These are phyloP conservation scores for Aleiodes leptofemur DNA, from an alignment of 2,888 invertebrate species.

Conservation along the genomic window DNA sequence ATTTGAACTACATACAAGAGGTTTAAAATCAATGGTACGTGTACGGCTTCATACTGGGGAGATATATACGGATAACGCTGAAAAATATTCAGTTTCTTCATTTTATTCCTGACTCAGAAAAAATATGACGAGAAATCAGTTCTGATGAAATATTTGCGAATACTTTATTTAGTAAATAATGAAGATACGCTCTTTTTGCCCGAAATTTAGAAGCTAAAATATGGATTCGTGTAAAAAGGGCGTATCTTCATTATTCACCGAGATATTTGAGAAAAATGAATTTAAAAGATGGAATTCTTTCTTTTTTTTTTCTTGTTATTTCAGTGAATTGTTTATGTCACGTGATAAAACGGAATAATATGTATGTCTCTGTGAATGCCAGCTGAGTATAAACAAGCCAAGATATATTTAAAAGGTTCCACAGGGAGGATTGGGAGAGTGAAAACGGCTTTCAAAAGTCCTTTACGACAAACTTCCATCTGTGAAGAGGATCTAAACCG, in stretches of 20 bases:
- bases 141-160: neutral
- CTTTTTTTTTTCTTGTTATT: slow-evolving; percentile 18
- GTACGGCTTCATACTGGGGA: slow-evolving; percentile 61
- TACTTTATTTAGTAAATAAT: too few species aligned
- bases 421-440: neutral
- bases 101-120: neutral
- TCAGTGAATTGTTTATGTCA: slow-evolving; percentile 4
- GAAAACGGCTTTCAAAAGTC: slow-evolving; percentile 27
- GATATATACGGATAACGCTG: neutral
- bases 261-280: neutral
- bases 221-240: too few species aligned
- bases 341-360: slow-evolving; percentile 16
- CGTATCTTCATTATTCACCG: neutral
- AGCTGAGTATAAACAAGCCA: neutral
- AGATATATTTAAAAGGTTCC: too few species aligned
- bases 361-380: slow-evolving; percentile 21
- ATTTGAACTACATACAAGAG: slow-evolving; percentile 44
- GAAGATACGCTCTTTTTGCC: too few species aligned
- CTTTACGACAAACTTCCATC: slow-evolving; percentile 27
- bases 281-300: neutral
- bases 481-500: neutral
- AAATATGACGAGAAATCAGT: neutral
- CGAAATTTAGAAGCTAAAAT: too few species aligned
- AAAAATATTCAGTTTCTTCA: slow-evolving; percentile 23
- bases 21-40: slow-evolving; percentile 70